Base-by-base conservation (phyloP, 2,888 invertebrate genomes). In the Monopis laevigella region DNA sequence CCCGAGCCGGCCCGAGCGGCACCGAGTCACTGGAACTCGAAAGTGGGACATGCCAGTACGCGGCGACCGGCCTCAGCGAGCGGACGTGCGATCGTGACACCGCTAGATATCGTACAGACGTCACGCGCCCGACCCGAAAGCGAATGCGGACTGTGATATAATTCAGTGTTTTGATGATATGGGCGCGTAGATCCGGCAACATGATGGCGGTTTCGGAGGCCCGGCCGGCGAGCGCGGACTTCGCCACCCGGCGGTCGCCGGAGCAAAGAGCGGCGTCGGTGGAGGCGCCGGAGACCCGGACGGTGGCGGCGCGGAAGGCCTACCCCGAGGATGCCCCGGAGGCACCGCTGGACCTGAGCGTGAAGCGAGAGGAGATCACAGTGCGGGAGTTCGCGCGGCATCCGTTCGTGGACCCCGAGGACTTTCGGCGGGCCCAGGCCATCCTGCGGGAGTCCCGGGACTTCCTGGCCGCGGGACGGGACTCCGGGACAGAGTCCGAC, bases 401-500 rank as follows among this genome's bases (percentile, higher is more conserved):
- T 48, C 62, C 77, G 11, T 73, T 78, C 55, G 74, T 80, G 53
- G 72, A 84, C 60, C 75, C 80, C 14, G 55, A 73, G 49, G 72
- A 83, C 66, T 75, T 72, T 48, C 67, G 81, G 65, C 55, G 83
- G 61, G 62, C 72, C 52, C 67, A 73, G 65, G 65, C 82, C 61
- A 78, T 80, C 56, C 60, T 80, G 53, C 60, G 71, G 48, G 74
- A 82, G 56, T 82, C 83, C 28, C 67, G 80, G 53, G 74, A 80
- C 50, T 82, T 72, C 57, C 66, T 82, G 65, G 72, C 68, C 46
- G 74, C 74, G 40, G 83, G 83, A 50, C 80, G 85, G 41, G 88
- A 90, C 70, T 90, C 90, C 53, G 90, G 89, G 36, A 87, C 87
- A 35, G 90, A 90, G 59, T 90, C 92, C 45, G 92, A 92, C 52